Evolutionary conservation across 2,888 invertebrate genomes (phyloP), one percentile per base, ranked within the genome.

Genomic region (Caradrina kadenii): DNA sequence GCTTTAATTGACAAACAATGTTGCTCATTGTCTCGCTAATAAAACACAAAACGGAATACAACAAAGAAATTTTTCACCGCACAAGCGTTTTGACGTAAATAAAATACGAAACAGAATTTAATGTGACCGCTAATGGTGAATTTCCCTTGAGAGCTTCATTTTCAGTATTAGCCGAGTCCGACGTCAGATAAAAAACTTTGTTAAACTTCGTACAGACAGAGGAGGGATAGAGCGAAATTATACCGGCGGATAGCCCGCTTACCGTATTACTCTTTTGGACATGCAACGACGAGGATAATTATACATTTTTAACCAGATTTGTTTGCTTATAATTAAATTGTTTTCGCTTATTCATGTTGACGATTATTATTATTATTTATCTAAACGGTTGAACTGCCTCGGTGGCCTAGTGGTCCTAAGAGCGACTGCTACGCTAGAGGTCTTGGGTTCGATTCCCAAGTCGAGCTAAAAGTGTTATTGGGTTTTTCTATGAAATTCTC

Each of bases 141-240:
- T 94, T 94, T 94, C 94, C 93, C 93, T 63, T 67, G 92, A 89
- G 93, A 86, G 87, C 88, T 91, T 91, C 88, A 91, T 93, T 94
- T 92, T 89, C 91, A 87, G 88, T 89, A 85, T 85, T 86, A 87
- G 80, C 80, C 73, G 70, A 66, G 79, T 69, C 81, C 77, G 81
- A 79, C 80, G 80, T 82, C 81, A 85, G 80, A 83, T 84, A 83
- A 83, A 83, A 87, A 90, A 90, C 86, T 89, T 88, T 86, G 87
- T 88, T 89, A 87, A 86, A 88, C 85, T 88, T 81, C 73, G 79
- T 76, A 81, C 80, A 79, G 80, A 63, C 80, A 80, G 80, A 65
- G 76, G 68, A 79, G 78, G 85, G 85, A 88, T 87, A 79, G 81
- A 81, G 81, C 68, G 70, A 83, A 89, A 87, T 86, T 84, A 80